Base-by-base conservation (phyloP, 2,888 invertebrate species). In the Ectropis crepuscularia region DNA sequence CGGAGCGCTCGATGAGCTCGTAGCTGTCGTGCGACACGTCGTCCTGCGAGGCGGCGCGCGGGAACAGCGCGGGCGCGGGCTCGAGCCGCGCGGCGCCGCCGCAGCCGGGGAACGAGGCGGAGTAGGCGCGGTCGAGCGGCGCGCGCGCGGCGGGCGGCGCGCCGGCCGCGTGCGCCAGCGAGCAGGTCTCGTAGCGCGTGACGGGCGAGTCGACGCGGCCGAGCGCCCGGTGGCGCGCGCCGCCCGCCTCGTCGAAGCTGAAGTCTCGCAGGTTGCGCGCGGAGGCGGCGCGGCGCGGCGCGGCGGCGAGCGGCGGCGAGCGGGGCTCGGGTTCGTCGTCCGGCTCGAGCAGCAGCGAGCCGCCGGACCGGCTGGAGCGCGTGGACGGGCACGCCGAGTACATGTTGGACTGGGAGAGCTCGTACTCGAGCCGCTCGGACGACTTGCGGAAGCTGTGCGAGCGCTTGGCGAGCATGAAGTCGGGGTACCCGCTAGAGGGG, bases 21-120 rank as follows among this genome's bases (percentile, higher is more conserved):
- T 97, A 97, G 77, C 97, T 97, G 84, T 97, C 97, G 84, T 97
- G 97, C 41, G 97, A 97, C 39, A 97, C 90, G 88, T 97, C 97
- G 82, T 97, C 97, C 83, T 97, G 97, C 8, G 97, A 97, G 70
- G 95, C 95, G 65, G 94, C 93, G 66, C 95, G 90, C 74, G 94
- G 95, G 71, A 95, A 95, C 2, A 28, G 16, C 63, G 94, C 91
- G 11, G 94, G 94, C 75, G 94, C 93, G 74, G 95, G 95, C 74
- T 39, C 95, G 94, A 79, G 94, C 94, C 80, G 95, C 95, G 61
- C 10, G 80, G 95, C 95, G 62, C 95, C 94, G 5, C 95, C 95
- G 57, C 96, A 96, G 61, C 97, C 97, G 28, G 97, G 97, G 85
- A 97, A 97, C 83, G 96, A 97, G 69, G 96, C 96, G 28, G 97